Percentiles rank a stretch among this genome's conserved stretches.
phyloP scores from a whole-genome alignment of 1,140 invertebrate genomes.

The Saxidomus purpurata region DNA sequence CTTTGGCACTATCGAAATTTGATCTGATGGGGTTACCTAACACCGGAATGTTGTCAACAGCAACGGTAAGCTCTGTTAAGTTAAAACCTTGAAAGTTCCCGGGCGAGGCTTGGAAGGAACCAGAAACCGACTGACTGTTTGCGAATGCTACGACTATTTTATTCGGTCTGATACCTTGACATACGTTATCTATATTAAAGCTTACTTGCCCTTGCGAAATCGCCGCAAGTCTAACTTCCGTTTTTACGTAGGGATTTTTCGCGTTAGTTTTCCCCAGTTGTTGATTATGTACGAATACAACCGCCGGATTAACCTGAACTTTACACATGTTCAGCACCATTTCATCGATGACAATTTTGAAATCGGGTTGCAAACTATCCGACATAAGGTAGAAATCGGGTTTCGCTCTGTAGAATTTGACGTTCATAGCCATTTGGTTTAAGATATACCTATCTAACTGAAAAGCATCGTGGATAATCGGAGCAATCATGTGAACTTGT shows the following conservation, averaged over 20 bases:
- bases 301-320: background rate
- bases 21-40: background rate
- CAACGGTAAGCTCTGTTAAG: background rate
- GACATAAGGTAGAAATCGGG: background rate
- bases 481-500: background rate
- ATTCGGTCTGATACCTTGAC: background rate
- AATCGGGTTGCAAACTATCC: background rate
- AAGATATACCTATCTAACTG: constrained; percentile 5
- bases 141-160: background rate
- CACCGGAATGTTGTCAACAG: background rate
- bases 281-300: background rate
- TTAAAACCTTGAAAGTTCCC: background rate
- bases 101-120: background rate
- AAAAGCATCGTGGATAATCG: background rate
- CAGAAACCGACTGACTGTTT: background rate
- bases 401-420: background rate
- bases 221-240: background rate
- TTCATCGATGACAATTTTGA: background rate
- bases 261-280: background rate
- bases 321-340: background rate
- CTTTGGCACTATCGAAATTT: background rate
- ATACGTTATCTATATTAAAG: background rate
- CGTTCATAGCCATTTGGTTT: background rate
- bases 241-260: background rate
- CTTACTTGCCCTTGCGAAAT: constrained; percentile 11